Evolutionary conservation across 2,113 vertebrate species (phyloP), one percentile per base, ranked within the genome.

Genomic region (Datnioides undecimradiatus): DNA sequence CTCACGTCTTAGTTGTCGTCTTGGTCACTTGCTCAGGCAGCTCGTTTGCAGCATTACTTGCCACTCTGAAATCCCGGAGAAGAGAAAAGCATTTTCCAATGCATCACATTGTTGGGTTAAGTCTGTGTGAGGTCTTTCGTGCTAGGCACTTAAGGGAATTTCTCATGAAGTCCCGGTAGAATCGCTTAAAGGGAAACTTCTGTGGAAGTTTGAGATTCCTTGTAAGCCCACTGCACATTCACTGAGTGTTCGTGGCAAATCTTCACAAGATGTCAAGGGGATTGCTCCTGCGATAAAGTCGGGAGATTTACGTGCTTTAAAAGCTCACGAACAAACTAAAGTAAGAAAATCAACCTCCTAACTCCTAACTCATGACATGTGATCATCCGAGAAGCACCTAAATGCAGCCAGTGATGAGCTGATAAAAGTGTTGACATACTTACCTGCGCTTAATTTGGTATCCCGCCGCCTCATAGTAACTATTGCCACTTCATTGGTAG

Each of bases 21-120:
- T 54, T 54, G 25, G 25, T 55, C 7, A 55, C 27, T 31, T 55
- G 31, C 14, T 7, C 4, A 1, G 4, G 6, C 8, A 58, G 8
- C 55, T 12, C 34, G 9, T 27, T 27, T 14, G 10, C 36, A 41
- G 13, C 13, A 4, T 40, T 16, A 29, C 0, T 31, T 21, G 41
- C 41, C 10, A 31, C 41, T n/a, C 40, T 11, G 8, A 0, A 43
- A 19, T 29, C 11, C 13, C 23, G 5, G 25, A 11, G 8, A n/a
- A 23, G 23, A 38, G 25, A 3, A 40, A 7, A 1, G 16, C 2
- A 6, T n/a, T n/a, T n/a, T n/a, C n/a, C n/a, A n/a, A n/a, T n/a
- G n/a, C n/a, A 16, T 3, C 2, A 1, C 38, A 19, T 3, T 43
- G 25, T 6, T 0, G 4, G 19, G 25, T 3, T 2, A 8, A 11